Percentiles rank a stretch among this genome's conserved stretches.
These are phyloP conservation scores for Mobula birostris DNA, from an alignment of 2,113 vertebrate species.

Conservation along the genomic window DNA sequence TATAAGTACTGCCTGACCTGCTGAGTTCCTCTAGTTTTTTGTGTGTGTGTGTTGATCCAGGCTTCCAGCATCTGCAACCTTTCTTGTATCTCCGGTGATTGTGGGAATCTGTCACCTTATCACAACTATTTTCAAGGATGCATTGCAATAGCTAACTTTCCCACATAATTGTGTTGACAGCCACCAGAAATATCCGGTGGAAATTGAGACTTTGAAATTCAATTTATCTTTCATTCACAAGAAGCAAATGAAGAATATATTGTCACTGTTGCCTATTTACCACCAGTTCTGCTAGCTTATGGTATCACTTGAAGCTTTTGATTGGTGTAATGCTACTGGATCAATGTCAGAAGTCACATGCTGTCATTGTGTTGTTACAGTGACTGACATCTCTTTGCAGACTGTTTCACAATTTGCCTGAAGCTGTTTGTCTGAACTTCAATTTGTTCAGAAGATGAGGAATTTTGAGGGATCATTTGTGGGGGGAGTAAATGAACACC, in stretches of 20 bases:
- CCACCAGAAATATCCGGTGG: neutral
- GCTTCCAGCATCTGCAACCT: too few relatives aligned
- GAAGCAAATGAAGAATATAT: neutral
- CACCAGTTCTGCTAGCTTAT: neutral
- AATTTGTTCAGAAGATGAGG: neutral
- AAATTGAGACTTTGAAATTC: neutral
- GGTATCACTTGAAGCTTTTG: neutral
- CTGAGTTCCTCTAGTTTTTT: too few relatives aligned
- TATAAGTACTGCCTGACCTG: too few relatives aligned
- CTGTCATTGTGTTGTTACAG: neutral
- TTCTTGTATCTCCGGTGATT: neutral
- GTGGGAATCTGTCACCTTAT: neutral
- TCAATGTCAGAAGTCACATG: neutral
- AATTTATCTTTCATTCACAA: neutral
- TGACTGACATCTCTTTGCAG: neutral
- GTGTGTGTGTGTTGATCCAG: too few relatives aligned
- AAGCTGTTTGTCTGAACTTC: neutral
- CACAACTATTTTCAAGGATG: neutral
- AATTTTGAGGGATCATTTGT: neutral
- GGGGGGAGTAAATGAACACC: too few relatives aligned
- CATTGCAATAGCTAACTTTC: neutral
- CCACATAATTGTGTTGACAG: neutral
- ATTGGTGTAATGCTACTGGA: neutral
- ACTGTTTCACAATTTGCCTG: neutral
- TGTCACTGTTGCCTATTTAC: neutral